Conservation (phyloP, 2,888 invertebrate species). For the Cephus spinipes region DNA sequence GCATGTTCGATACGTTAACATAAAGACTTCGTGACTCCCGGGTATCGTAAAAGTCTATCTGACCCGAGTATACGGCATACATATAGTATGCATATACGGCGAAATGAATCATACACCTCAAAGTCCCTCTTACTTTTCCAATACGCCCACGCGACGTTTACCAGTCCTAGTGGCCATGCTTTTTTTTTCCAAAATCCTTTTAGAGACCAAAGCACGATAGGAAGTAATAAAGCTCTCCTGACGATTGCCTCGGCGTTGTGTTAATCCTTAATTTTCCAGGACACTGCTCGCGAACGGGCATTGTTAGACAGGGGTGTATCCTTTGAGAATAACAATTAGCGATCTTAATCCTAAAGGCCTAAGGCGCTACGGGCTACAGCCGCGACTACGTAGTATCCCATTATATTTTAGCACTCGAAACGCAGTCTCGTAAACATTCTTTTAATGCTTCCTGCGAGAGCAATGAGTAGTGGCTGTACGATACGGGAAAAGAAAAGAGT, state of each 20-base stretch:
- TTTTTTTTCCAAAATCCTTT: background rate
- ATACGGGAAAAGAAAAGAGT: constrained; percentile 4
- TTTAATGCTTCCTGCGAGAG: constrained; percentile 36
- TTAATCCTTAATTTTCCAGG: constrained; percentile 58
- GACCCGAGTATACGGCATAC: background rate
- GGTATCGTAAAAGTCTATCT: background rate
- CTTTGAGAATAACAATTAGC: constrained; percentile 61
- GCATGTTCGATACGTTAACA: background rate
- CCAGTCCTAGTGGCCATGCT: background rate
- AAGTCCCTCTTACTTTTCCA: too few species aligned
- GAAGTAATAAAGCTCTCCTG: background rate
- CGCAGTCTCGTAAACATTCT: constrained; percentile 51
- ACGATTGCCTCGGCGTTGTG: constrained; percentile 14
- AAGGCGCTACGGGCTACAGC: constrained; percentile 24
- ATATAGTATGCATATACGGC: background rate
- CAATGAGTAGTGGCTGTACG: background rate
- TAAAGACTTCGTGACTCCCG: background rate
- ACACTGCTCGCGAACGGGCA: constrained; percentile 34
- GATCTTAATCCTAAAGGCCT: constrained; percentile 54
- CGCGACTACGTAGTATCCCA: constrained; percentile 30
- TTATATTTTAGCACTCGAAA: constrained; percentile 48
- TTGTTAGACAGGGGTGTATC: constrained; percentile 35
- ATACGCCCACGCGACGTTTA: background rate
- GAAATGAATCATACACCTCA: background rate
- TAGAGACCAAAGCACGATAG: background rate